Base-by-base conservation (phyloP, 2,797 vertebrate genomes). In the Sebastes kiyomatsui region DNA sequence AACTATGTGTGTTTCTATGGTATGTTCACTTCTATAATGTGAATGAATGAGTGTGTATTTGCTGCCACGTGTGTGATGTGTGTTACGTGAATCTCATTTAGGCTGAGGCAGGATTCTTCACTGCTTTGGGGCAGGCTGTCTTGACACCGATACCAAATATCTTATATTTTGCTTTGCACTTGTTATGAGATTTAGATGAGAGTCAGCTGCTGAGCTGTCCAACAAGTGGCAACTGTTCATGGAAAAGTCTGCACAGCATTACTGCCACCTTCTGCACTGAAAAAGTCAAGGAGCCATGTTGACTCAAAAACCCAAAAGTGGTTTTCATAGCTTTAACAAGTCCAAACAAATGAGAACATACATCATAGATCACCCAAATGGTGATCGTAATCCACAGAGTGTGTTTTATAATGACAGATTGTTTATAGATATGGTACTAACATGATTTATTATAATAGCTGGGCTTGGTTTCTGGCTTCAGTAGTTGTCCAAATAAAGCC, bases 181-280 rank as follows among this genome's bases (percentile, higher is more conserved):
- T 56, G 2, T 71, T 52, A 20, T 61, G 56, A 75, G 38, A 49
- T 83, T 75, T 66, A 69, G 27, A 78, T 33, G 25, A 12, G 9
- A 81, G 60, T 33, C 64, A 33, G 70, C 59, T 79, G 68, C 42
- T 67, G 22, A 79, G 20, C 85, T 59, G 58, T 80, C 46, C 23
- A 67, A 75, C 67, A 68, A 82, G 60, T 70, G 62, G 65, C 56
- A 76, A 38, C 22, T 64, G 61, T 67, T 84, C 30, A 16, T 30
- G 42, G 69, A 72, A 72, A 72, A 14, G 72, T 77, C 55, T 79
- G 75, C 64, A 83, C 75, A 67, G 65, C 79, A 81, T 85, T 78
- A 83, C 84, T 81, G 81, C 84, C 77, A 81, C 84, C 76, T 84
- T 83, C 79, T 75, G 83, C 68, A 72, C 46, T 73, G 69, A 82